A percentile compares a stretch with the other conserved stretches of the same genome.
Evolutionary conservation across 2,113 vertebrate genomes (phyloP).

Genomic region (Lichenostomus cassidix): DNA sequence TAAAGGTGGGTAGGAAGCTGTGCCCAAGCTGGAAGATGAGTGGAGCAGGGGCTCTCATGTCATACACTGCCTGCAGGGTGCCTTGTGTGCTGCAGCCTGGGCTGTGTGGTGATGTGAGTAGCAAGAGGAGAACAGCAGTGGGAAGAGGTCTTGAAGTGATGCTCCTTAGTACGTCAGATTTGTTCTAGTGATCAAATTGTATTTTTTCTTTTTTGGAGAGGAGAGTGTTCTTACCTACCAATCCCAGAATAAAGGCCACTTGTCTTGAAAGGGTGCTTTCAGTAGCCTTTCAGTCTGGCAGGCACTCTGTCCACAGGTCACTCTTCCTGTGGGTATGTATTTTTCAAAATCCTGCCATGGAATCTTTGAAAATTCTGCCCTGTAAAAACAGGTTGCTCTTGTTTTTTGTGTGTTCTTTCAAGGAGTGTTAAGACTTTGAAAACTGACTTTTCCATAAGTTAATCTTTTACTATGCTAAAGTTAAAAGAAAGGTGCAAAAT

Average conservation of each 20-base stretch:
- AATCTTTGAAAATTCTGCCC: not conserved
- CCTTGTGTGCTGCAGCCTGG: fast-evolving
- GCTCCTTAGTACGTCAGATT: not conserved
- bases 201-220: not conserved
- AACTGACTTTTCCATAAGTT: not conserved
- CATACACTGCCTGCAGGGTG: not conserved
- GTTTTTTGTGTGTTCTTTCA: not conserved
- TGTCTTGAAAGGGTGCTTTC: fast-evolving
- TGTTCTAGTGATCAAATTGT: not conserved
- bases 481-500: not conserved
- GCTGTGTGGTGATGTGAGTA: not conserved
- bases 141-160: not conserved
- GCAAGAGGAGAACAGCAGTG: not conserved
- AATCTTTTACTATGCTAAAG: not conserved
- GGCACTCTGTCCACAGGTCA: not conserved
- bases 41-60: not conserved
- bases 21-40: not conserved
- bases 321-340: not conserved
- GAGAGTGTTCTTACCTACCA: not conserved
- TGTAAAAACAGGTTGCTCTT: not conserved
- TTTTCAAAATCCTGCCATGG: not conserved
- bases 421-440: not conserved
- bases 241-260: not conserved
- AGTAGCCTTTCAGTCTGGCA: not conserved
- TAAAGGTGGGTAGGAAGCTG: not conserved